Conservation (phyloP, 2,113 vertebrate species). For the Lasiurus cinereus region DNA sequence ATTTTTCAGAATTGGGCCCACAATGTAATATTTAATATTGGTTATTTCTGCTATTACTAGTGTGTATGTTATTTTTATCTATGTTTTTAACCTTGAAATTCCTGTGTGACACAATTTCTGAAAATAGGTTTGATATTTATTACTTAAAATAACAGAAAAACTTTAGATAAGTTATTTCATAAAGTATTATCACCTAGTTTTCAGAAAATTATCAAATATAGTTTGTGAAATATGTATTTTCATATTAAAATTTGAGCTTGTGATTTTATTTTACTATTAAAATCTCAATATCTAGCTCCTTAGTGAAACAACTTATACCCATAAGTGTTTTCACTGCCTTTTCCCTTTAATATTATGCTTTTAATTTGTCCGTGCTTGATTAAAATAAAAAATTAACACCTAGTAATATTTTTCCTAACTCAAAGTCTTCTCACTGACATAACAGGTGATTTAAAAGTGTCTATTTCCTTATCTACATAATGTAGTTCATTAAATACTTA, state of each 20-base stretch:
- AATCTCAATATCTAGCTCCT: background rate
- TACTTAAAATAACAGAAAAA: constrained; percentile 5
- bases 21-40: background rate
- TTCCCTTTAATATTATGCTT: constrained; percentile 31
- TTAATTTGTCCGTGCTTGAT: background rate
- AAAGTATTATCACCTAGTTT: background rate
- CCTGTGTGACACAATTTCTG: constrained; percentile 23
- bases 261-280: constrained; percentile 45
- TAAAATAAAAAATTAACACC: constrained; percentile 19
- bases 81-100: constrained; percentile 26
- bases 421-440: constrained; percentile 4
- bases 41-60: background rate
- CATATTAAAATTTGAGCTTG: background rate
- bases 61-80: background rate
- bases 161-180: background rate
- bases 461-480: background rate
- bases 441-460: background rate
- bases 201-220: constrained; percentile 23
- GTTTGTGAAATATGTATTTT: background rate
- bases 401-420: constrained; percentile 22
- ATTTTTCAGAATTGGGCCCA: background rate
- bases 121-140: background rate
- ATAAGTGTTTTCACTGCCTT: background rate
- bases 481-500: constrained; percentile 18
- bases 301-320: background rate